Evolutionary conservation across 2,888 invertebrate genomes (phyloP), one percentile per base, ranked within the genome.

Genomic region (Drosophila dives): DNA sequence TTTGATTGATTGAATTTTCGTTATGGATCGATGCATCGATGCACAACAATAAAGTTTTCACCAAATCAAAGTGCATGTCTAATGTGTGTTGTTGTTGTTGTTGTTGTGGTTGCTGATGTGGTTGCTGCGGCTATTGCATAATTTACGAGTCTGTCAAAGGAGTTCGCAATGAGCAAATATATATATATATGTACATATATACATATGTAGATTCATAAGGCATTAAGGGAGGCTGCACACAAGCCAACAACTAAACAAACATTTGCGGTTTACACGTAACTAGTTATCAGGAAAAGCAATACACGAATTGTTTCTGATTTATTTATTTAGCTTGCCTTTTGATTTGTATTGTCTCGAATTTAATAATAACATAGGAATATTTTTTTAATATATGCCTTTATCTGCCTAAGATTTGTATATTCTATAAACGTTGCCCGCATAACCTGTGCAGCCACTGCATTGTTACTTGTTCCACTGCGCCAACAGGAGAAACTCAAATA

Each of bases 1-100:
- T 64, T 94, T 90, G 95, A 95, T 86, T 77, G 71, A 81, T 70
- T 77, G 64, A 34, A 63, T 64, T 69, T 64, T 26, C 49, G 65
- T 56, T 51, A 60, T 54, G 67, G 49, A 63, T 80, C 45, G 75
- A 59, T 66, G 64, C 54, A 66, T 70, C 60, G 32, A 53, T 29
- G 38, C 10, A 64, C 54, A 64, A 70, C 72, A 89, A 89, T 89
- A 85, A 86, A 86, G 56, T 85, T 72, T 74, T 65, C 20, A 4
- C 17, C 69, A 78, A 86, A 84, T 84, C 86, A 87, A 85, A 85
- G 72, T 75, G 89, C 89, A 84, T 89, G 62, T 72, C 83, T 87
- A 84, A 87, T 89, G 84, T 38, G 53, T 82, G 62, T 78, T 83
- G 66, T 80, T 72, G 54, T 71, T 67, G 64, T 74, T 71, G 38